Evolutionary conservation across 2,888 invertebrate genomes (phyloP).

Genomic region (Dorcus hopei): DNA sequence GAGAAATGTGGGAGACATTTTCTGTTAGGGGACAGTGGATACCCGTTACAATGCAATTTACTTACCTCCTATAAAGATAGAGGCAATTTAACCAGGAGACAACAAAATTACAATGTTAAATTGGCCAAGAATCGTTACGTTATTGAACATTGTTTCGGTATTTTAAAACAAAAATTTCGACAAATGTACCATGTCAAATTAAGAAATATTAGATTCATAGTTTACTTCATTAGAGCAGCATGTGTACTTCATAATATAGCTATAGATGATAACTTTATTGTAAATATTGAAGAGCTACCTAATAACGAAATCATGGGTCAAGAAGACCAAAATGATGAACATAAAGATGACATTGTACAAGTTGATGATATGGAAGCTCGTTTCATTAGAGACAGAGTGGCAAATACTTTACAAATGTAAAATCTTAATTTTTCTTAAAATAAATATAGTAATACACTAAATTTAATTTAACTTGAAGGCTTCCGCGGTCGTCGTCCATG

Average conservation of each 20-base stretch:
- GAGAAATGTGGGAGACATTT: constrained; percentile 5
- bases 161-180: constrained; percentile 15
- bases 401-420: too few species aligned
- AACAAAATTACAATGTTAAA: constrained; percentile 11
- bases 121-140: constrained; percentile 10
- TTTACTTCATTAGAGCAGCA: constrained; percentile 19
- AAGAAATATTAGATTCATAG: constrained; percentile 10
- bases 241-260: constrained; percentile 22
- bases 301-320: too few species aligned
- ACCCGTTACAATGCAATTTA: constrained; percentile 6
- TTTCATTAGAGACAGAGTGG: too few species aligned
- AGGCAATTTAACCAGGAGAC: constrained; percentile 3
- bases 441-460: too few species aligned
- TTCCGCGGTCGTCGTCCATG: too few species aligned
- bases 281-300: too few species aligned
- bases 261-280: constrained; percentile 12
- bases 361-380: too few species aligned
- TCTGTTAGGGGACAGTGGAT: constrained; percentile 2
- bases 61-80: constrained; percentile 7
- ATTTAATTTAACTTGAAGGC: too few species aligned
- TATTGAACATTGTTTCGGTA: constrained; percentile 11
- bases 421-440: too few species aligned
- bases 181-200: constrained; percentile 16
- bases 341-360: too few species aligned
- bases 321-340: too few species aligned